These are phyloP conservation scores for Meriones psammophilus DNA, from an alignment of 2,797 vertebrate genomes.

Conservation along the genomic window DNA sequence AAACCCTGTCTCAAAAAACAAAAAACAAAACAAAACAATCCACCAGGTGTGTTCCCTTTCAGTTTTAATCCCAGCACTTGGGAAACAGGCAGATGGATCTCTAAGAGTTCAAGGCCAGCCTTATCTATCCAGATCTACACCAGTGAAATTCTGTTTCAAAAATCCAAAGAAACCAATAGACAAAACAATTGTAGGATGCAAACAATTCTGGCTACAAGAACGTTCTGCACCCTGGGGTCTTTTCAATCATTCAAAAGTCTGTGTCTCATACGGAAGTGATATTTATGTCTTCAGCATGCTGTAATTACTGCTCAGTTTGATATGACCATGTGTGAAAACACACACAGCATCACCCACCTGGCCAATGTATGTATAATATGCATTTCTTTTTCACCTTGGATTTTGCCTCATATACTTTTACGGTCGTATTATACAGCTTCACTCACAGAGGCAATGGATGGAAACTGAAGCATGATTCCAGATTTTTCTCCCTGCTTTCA, in stretches of 20 bases:
- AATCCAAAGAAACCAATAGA: background rate
- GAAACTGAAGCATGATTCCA: slow-evolving; percentile 60
- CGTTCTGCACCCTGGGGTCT: slow-evolving; percentile 29
- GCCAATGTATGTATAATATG: background rate
- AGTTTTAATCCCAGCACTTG: background rate
- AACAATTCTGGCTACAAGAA: slow-evolving; percentile 16
- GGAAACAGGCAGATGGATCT: background rate
- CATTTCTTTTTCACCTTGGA: background rate
- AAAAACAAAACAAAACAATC: too few relatives aligned
- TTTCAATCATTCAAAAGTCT: slow-evolving; percentile 72
- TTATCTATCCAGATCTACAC: too few relatives aligned
- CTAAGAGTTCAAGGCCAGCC: background rate
- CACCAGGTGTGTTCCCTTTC: too few relatives aligned
- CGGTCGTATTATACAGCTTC: background rate
- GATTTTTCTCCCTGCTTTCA: slow-evolving; percentile 12
- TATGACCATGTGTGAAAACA: slow-evolving; percentile 72
- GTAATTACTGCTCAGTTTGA: slow-evolving; percentile 73
- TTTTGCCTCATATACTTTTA: slow-evolving; percentile 61
- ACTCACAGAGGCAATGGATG: slow-evolving; percentile 21
- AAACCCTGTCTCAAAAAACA: too few relatives aligned
- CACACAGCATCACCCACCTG: slow-evolving; percentile 61
- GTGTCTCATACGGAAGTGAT: slow-evolving; percentile 78
- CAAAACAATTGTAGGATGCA: background rate
- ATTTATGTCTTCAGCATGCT: slow-evolving; percentile 34
- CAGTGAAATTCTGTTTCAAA: background rate